Percentiles rank a stretch among this genome's conserved stretches.
Evolutionary conservation across 2,113 vertebrate genomes (phyloP).

Genomic region (cattle (Bos taurus)): ARS-UCD2.0 NC_037336.1:40304501-40305000

Average conservation of each 20-base stretch:
- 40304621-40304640: not conserved
- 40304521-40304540: not conserved
- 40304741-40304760: not conserved
- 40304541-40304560: not conserved
- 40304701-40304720: not conserved
- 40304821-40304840: not conserved
- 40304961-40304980: not conserved
- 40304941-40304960: rapidly evolving
- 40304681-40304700: not conserved
- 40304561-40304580: not conserved
- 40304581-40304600: rapidly evolving
- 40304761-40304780: not conserved
- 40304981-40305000: too few species aligned
- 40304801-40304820: not conserved
- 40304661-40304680: not conserved
- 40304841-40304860: not conserved
- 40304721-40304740: not conserved
- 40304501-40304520: not conserved
- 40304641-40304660: not conserved
- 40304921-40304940: not conserved
- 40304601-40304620: not conserved
- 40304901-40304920: not conserved
- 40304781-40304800: not conserved
- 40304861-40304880: rapidly evolving
- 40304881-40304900: not conserved